Evolutionary conservation across 2,797 vertebrate genomes (phyloP).

Genomic region (Urophycis tenuis): DNA sequence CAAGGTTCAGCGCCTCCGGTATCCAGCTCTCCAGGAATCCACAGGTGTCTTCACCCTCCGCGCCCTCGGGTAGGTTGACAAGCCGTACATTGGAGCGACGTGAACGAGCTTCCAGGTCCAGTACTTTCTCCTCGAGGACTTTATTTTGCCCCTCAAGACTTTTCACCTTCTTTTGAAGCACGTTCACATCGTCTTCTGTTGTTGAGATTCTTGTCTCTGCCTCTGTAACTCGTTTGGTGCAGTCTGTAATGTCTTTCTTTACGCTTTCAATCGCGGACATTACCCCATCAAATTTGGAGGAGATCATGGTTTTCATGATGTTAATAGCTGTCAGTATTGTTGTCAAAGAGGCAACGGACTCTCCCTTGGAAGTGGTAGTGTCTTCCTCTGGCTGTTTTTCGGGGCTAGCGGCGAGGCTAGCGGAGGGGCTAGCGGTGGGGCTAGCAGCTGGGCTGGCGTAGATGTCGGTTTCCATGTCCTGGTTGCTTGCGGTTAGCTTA

Average conservation of each 20-base stretch:
- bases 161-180: not conserved
- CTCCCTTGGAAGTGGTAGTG: too few relatives aligned
- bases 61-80: constrained; percentile 15
- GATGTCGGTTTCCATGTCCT: too few relatives aligned
- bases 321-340: too few relatives aligned
- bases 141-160: constrained; percentile 11
- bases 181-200: not conserved
- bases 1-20: constrained; percentile 16
- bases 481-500: too few relatives aligned
- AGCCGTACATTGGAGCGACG: constrained; percentile 17
- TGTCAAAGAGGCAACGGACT: too few relatives aligned
- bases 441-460: too few relatives aligned
- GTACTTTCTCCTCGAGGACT: constrained; percentile 14
- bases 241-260: constrained; percentile 16
- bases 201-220: constrained; percentile 9
- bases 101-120: constrained; percentile 19
- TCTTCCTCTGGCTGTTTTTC: too few relatives aligned
- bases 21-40: constrained; percentile 25
- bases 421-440: too few relatives aligned
- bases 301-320: too few relatives aligned
- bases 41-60: constrained; percentile 19
- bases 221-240: not conserved
- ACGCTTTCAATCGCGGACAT: constrained; percentile 12
- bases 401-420: too few relatives aligned
- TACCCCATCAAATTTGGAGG: too few relatives aligned